Percentiles rank a stretch among this genome's conserved stretches.
phyloP scores from a whole-genome alignment of 1,140 invertebrate genomes.

The Hyphantria cunea region DNA sequence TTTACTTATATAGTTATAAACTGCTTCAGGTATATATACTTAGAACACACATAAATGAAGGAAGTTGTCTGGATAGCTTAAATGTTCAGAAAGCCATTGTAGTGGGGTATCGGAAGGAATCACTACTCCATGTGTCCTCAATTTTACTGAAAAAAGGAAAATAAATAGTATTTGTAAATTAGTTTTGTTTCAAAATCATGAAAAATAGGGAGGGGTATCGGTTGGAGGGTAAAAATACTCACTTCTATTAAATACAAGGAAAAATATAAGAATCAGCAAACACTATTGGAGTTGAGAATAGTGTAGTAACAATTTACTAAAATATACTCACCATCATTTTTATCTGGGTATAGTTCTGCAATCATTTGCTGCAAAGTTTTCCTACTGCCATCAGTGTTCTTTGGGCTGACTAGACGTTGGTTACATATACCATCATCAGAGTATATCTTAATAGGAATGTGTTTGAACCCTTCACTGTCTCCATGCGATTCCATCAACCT shows the following conservation, averaged over 20 bases:
- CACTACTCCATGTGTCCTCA: constrained; percentile 95
- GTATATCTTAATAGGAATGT: constrained; percentile 96
- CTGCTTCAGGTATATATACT: background rate
- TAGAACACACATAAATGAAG: constrained; percentile 89
- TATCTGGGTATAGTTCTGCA: constrained; percentile 86
- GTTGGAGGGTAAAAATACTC: too few species aligned
- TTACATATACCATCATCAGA: constrained; percentile 87
- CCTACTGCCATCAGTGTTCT: constrained; percentile 87
- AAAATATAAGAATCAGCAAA: too few species aligned
- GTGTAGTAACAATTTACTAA: too few species aligned
- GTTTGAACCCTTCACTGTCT: constrained; percentile 92
- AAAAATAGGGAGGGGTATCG: too few species aligned
- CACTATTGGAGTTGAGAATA: too few species aligned
- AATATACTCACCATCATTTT: constrained; percentile 73
- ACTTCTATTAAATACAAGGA: too few species aligned
- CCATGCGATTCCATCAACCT: constrained; percentile 94
- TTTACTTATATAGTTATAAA: too few species aligned
- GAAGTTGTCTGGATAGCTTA: constrained; percentile 99
- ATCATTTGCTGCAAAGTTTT: constrained; percentile 89
- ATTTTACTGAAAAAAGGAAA: constrained; percentile 84
- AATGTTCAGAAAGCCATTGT: constrained; percentile 98
- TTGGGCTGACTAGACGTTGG: constrained; percentile 90
- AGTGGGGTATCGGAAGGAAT: constrained; percentile 95
- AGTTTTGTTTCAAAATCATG: too few species aligned
- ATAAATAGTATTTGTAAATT: background rate